phyloP scores from a whole-genome alignment of 2,888 invertebrate species.

The Lycophotia porphyrea region DNA sequence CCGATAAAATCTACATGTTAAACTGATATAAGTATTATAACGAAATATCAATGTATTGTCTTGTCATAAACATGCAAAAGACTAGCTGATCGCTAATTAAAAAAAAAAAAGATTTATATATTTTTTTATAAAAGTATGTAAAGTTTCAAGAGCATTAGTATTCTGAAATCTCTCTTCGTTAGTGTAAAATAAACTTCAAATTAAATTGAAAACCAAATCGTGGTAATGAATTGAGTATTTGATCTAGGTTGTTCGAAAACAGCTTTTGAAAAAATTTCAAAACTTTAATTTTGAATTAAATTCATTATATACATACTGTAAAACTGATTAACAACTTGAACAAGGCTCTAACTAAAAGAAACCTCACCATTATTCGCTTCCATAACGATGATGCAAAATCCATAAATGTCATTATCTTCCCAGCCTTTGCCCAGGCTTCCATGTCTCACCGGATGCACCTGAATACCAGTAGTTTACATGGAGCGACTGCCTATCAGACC shows the following conservation, averaged over 20 bases:
- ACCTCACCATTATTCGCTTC: background rate
- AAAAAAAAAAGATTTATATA: background rate
- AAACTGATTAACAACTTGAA: background rate
- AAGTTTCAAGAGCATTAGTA: constrained; percentile 22
- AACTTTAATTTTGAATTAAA: background rate
- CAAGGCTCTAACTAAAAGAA: background rate
- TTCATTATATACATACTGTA: background rate
- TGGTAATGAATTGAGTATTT: constrained; percentile 16
- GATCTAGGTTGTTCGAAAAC: background rate
- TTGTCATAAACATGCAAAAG: background rate
- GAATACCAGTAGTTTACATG: too few relatives aligned
- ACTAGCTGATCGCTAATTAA: background rate
- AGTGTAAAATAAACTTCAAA: constrained; percentile 40
- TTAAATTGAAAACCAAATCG: constrained; percentile 2
- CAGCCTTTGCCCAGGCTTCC: too few relatives aligned
- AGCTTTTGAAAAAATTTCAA: background rate
- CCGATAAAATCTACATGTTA: too few relatives aligned
- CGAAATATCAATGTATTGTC: background rate
- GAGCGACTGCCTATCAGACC: too few relatives aligned
- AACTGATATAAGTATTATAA: too few relatives aligned
- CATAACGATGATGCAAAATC: too few relatives aligned
- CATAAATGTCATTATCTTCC: too few relatives aligned
- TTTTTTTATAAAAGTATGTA: constrained; percentile 1
- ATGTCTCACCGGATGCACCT: too few relatives aligned
- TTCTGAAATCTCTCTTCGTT: constrained; percentile 27